Percentiles rank a stretch among this genome's conserved stretches.
Evolutionary conservation across 2,888 invertebrate species (phyloP).

Genomic region (Lydus trimaculatus): DNA sequence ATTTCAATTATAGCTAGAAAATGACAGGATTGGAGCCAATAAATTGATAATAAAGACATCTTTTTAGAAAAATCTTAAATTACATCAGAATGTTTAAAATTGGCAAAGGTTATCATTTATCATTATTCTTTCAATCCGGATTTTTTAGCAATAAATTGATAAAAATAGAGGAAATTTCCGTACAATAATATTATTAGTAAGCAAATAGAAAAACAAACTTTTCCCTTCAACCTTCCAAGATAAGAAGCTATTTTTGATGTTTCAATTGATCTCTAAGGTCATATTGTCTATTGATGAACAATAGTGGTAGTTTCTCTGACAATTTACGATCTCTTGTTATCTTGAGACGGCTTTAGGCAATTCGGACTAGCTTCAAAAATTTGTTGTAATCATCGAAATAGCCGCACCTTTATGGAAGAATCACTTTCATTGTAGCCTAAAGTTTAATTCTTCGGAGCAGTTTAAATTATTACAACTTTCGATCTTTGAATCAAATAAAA

Average conservation of each 20-base stretch:
- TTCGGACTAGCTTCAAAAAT: too few species aligned
- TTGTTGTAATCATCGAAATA: too few species aligned
- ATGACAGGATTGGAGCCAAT: background rate
- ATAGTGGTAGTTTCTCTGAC: background rate
- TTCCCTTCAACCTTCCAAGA: background rate
- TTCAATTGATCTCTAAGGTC: background rate
- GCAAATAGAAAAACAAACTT: background rate
- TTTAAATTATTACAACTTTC: slow-evolving; percentile 13
- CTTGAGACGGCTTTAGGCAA: too few species aligned
- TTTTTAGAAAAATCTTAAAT: background rate
- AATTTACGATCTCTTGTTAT: background rate
- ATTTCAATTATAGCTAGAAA: too few species aligned
- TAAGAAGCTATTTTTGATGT: background rate
- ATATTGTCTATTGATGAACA: background rate
- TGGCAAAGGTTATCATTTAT: background rate
- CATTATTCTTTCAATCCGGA: background rate
- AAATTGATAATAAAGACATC: background rate
- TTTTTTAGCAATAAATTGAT: background rate
- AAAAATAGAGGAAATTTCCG: background rate
- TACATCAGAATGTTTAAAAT: background rate
- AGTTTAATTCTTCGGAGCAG: background rate
- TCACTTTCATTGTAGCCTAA: slow-evolving; percentile 26
- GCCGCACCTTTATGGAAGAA: background rate
- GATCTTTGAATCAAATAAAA: slow-evolving; percentile 11
- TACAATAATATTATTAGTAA: background rate